A percentile compares a stretch with the other conserved stretches of the same genome.
phyloP scores from a whole-genome alignment of 2,113 vertebrate species.

The Okapia johnstoni region DNA sequence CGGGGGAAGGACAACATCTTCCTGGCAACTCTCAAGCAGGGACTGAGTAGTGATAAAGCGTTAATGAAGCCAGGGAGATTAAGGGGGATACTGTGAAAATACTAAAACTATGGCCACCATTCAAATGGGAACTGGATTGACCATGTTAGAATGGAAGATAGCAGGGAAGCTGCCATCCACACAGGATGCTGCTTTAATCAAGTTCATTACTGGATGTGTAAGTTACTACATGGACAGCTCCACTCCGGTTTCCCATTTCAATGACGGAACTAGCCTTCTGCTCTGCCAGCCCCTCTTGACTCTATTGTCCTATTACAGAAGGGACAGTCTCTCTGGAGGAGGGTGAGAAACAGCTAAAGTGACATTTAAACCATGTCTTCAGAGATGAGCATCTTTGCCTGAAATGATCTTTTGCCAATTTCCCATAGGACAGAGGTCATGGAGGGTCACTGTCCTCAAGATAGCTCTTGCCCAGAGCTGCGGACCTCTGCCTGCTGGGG shows the following conservation, averaged over 20 bases:
- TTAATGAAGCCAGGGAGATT: not conserved
- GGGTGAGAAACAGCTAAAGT: not conserved
- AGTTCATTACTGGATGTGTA: not conserved
- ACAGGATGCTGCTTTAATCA: not conserved
- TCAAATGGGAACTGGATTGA: not conserved
- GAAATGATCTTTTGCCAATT: not conserved
- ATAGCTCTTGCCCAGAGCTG: not conserved
- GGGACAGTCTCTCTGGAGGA: not conserved
- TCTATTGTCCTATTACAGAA: not conserved
- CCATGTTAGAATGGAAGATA: not conserved
- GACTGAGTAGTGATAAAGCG: not conserved
- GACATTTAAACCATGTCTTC: not conserved
- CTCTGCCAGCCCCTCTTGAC: not conserved
- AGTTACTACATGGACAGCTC: not conserved
- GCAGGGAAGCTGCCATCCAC: not conserved
- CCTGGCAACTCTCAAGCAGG: not conserved
- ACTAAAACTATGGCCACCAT: not conserved
- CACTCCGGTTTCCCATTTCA: not conserved
- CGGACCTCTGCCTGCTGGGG: not conserved
- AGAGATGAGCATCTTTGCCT: not conserved
- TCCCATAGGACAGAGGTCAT: not conserved
- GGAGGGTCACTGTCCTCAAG: not conserved
- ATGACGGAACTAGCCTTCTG: not conserved
- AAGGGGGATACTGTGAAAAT: not conserved
- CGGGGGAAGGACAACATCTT: not conserved